A percentile compares a stretch with the other conserved stretches of the same genome.
These are phyloP conservation scores for Neoniphon sammara DNA, from an alignment of 2,797 vertebrate species.

Conservation along the genomic window DNA sequence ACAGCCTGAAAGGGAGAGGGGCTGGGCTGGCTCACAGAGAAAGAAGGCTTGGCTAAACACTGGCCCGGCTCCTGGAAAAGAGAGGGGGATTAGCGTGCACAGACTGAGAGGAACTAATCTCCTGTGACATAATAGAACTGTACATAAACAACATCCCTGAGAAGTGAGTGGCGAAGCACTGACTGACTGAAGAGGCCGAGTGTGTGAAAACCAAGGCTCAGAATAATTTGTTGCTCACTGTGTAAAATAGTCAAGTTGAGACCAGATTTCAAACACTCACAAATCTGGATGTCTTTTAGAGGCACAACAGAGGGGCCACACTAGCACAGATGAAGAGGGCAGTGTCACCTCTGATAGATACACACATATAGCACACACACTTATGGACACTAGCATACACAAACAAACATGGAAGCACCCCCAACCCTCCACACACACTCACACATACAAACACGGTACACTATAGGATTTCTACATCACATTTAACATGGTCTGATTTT, in stretches of 20 bases:
- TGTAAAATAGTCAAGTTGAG: constrained; percentile 41
- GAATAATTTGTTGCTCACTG: constrained; percentile 59
- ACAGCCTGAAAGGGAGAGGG: constrained; percentile 73
- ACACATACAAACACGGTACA: constrained; percentile 4
- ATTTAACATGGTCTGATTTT: constrained; percentile 12
- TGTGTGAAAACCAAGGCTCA: constrained; percentile 68
- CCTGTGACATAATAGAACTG: constrained; percentile 83
- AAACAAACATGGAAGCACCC: constrained; percentile 8
- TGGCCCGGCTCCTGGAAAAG: constrained; percentile 70
- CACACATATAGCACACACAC: neutral
- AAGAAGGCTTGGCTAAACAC: constrained; percentile 74
- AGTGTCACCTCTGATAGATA: neutral
- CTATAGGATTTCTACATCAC: neutral
- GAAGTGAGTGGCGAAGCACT: constrained; percentile 68
- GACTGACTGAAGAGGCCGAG: constrained; percentile 63
- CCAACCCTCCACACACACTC: constrained; percentile 13
- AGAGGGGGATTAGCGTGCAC: constrained; percentile 76
- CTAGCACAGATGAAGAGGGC: neutral
- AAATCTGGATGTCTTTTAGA: constrained; percentile 47
- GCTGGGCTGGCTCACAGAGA: constrained; percentile 65
- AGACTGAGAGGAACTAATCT: constrained; percentile 82
- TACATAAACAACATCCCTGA: constrained; percentile 82
- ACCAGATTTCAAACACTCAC: constrained; percentile 24
- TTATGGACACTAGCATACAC: neutral
- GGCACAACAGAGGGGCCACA: neutral